A percentile compares a stretch with the other conserved stretches of the same genome.
Evolutionary conservation across 2,888 invertebrate species (phyloP).

Genomic region (Frankliniella fusca): DNA sequence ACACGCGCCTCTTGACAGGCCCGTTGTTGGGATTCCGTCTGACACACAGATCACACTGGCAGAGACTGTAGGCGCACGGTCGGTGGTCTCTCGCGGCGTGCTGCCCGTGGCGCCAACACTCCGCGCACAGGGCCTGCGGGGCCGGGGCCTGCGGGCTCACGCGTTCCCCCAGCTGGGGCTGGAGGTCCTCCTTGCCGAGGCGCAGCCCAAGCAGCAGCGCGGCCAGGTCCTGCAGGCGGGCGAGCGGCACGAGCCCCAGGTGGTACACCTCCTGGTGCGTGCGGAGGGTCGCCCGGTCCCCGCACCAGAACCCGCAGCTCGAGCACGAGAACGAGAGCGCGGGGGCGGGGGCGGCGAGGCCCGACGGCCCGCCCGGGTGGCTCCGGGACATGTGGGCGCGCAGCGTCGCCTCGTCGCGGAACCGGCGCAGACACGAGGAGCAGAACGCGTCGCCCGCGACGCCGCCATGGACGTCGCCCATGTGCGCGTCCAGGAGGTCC

Average conservation of each 20-base stretch:
- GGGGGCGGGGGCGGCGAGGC: not conserved
- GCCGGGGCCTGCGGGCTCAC: too few relatives aligned
- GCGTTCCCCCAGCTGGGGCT: too few relatives aligned
- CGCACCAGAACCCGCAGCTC: not conserved
- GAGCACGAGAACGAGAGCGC: not conserved
- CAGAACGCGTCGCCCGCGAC: not conserved
- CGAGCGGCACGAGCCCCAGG: not conserved
- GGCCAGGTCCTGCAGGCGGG: not conserved
- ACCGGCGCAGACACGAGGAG: not conserved
- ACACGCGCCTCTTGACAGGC: too few relatives aligned
- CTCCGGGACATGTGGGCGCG: not conserved
- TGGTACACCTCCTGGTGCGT: not conserved
- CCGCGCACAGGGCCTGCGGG: too few relatives aligned
- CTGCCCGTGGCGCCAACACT: too few relatives aligned
- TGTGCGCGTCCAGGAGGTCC: not conserved
- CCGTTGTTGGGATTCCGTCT: too few relatives aligned
- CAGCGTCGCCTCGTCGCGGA: not conserved
- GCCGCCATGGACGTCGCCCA: not conserved
- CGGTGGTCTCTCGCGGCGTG: too few relatives aligned
- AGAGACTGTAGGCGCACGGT: too few relatives aligned
- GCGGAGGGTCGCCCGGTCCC: not conserved
- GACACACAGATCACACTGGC: too few relatives aligned
- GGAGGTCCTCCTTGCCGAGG: too few relatives aligned
- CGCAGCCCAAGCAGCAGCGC: not conserved
- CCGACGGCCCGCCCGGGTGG: too few relatives aligned